Evolutionary conservation across 2,888 invertebrate species (phyloP), one percentile per base, ranked within the genome.

Genomic region (Shargacucullia verbasci): DNA sequence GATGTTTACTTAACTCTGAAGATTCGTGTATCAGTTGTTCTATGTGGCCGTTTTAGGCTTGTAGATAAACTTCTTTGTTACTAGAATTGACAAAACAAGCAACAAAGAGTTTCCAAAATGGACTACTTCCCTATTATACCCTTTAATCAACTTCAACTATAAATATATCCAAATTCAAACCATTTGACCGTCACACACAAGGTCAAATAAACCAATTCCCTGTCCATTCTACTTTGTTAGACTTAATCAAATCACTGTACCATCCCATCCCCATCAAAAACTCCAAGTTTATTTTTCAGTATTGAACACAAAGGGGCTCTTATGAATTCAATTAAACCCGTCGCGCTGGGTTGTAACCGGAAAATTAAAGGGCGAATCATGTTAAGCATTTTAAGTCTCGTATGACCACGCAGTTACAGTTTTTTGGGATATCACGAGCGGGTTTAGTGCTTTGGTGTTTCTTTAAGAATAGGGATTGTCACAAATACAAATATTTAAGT

Each of bases 241-340:
- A 47, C 27, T 39, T 61, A 53, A 70, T 72, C 20, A 55, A 66
- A 67, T 59, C 35, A 58, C 33, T 50, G 12, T 7, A 6, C 10
- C 2, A 41, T 27, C 39, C n/a, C 27, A 27, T 45, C 39, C 37
- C 56, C 59, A 44, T 37, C 15, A 10, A 35, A 39, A 38, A 15
- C 39, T 55, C n/a, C 2, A 13, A 39, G 27, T 31, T 43, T 47
- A 53, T 53, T 70, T 65, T 63, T 41, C 37, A 40, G 57, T 41
- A 70, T 47, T 46, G 31, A 34, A 54, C 63, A 64, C 59, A 66
- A 62, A 68, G 55, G 62, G 43, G 37, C 9, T 37, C 44, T 49
- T 59, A 52, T 56, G 62, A 62, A 71, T 67, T 61, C 50, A 63
- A 67, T 69, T 63, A 58, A 45, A 58, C 44, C 53, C 37, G 5